Percentiles rank a stretch among this genome's conserved stretches.
Conservation (phyloP, 2,113 vertebrate genomes). For the Corythoichthys intestinalis region DNA sequence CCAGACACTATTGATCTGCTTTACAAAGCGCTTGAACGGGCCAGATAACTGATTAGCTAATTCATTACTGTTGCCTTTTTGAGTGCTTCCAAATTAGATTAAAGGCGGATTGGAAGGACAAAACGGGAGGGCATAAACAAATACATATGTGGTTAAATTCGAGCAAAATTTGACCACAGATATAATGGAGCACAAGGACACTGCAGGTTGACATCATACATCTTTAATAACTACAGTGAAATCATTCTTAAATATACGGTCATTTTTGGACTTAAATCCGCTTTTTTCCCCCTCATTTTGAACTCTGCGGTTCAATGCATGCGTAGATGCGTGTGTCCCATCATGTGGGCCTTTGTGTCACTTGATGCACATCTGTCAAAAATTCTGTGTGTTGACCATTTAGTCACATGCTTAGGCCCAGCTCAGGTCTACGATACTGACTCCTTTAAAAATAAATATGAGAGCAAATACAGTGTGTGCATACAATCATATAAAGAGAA, state of each 20-base stretch:
- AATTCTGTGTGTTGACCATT: too few relatives aligned
- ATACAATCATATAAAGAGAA: too few relatives aligned
- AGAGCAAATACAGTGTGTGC: too few relatives aligned
- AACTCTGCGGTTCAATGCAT: too few relatives aligned
- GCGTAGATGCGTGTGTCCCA: too few relatives aligned
- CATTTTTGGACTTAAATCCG: too few relatives aligned
- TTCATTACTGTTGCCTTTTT: conserved; percentile 71
- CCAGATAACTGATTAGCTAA: conserved; percentile 76
- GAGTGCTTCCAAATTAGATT: conserved; percentile 71
- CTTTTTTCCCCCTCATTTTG: too few relatives aligned
- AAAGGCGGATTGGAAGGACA: conserved; percentile 49
- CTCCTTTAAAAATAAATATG: too few relatives aligned
- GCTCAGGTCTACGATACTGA: too few relatives aligned
- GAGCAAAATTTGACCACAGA: neutral
- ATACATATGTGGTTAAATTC: conserved; percentile 50
- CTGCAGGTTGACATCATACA: neutral
- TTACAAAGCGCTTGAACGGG: conserved; percentile 72
- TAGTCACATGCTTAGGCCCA: too few relatives aligned
- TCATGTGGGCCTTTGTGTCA: too few relatives aligned
- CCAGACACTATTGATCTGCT: conserved; percentile 75
- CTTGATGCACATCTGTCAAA: too few relatives aligned
- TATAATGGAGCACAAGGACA: neutral
- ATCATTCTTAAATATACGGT: neutral
- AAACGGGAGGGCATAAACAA: conserved; percentile 21
- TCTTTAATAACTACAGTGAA: neutral